Conservation (phyloP, 1,140 invertebrate genomes). For the Druon quercuslanigerum region DNA sequence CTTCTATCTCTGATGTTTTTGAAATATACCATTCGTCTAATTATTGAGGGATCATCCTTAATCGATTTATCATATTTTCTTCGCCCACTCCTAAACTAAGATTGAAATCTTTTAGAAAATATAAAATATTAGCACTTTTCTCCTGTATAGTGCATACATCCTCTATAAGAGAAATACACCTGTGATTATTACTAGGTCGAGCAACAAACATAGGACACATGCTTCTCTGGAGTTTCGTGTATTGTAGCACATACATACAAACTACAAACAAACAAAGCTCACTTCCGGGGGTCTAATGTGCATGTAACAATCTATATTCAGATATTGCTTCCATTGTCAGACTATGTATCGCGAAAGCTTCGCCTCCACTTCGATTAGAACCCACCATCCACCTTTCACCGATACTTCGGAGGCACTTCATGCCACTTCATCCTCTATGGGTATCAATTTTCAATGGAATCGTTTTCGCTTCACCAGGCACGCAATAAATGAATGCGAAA, state of each 20-base stretch:
- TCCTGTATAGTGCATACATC: too few relatives aligned
- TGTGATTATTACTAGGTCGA: constrained; percentile 68
- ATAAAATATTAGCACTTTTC: too few relatives aligned
- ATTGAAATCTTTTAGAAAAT: too few relatives aligned
- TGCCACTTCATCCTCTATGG: constrained; percentile 20
- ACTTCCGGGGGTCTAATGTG: constrained; percentile 54
- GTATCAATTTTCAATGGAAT: constrained; percentile 30
- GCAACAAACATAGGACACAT: constrained; percentile 62
- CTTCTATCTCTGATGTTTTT: too few relatives aligned
- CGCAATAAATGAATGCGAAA: background rate
- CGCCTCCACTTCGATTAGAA: constrained; percentile 50
- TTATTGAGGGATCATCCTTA: too few relatives aligned
- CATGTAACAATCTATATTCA: constrained; percentile 61
- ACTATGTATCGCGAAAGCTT: constrained; percentile 58
- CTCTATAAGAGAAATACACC: constrained; percentile 55
- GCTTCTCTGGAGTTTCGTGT: constrained; percentile 14
- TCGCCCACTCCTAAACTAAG: too few relatives aligned
- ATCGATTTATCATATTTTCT: too few relatives aligned
- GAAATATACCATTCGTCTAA: too few relatives aligned
- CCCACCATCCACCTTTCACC: constrained; percentile 6
- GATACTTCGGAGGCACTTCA: constrained; percentile 19
- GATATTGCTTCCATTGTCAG: constrained; percentile 66
- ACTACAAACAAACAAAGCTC: constrained; percentile 46
- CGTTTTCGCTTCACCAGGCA: constrained; percentile 4
- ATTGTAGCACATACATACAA: constrained; percentile 54